A percentile compares a stretch with the other conserved stretches of the same genome.
phyloP scores from a whole-genome alignment of 2,113 vertebrate genomes.

The Brienomyrus brachyistius region DNA sequence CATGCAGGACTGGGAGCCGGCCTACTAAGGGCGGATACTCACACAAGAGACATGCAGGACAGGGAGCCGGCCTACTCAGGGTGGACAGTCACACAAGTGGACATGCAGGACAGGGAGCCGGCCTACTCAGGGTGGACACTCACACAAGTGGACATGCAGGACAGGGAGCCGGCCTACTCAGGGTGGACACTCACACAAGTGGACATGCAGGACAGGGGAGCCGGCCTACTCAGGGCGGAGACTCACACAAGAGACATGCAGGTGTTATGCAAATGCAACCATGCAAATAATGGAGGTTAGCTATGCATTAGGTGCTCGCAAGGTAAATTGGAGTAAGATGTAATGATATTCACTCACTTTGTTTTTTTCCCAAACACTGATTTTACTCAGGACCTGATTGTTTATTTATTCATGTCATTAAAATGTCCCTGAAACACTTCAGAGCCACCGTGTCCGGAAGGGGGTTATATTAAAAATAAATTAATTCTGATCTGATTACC shows the following conservation, averaged over 20 bases:
- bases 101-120: not conserved
- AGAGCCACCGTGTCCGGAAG: not conserved
- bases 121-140: not conserved
- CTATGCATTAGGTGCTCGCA: constrained; percentile 6
- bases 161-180: too few relatives aligned
- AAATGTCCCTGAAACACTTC: not conserved
- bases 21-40: too few relatives aligned
- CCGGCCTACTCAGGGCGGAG: not conserved
- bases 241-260: too few relatives aligned
- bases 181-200: not conserved
- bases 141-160: too few relatives aligned
- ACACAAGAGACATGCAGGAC: too few relatives aligned
- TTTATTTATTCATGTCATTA: not conserved
- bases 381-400: not conserved
- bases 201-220: not conserved
- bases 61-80: too few relatives aligned
- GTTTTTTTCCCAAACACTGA: not conserved
- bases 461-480: not conserved
- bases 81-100: too few relatives aligned
- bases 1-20: not conserved
- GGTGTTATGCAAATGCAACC: not conserved
- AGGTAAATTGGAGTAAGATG: not conserved
- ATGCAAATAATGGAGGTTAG: constrained; percentile 29
- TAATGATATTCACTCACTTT: not conserved
- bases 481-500: not conserved